Conservation (phyloP, 2,888 invertebrate genomes). For the Megamerina dolium region DNA sequence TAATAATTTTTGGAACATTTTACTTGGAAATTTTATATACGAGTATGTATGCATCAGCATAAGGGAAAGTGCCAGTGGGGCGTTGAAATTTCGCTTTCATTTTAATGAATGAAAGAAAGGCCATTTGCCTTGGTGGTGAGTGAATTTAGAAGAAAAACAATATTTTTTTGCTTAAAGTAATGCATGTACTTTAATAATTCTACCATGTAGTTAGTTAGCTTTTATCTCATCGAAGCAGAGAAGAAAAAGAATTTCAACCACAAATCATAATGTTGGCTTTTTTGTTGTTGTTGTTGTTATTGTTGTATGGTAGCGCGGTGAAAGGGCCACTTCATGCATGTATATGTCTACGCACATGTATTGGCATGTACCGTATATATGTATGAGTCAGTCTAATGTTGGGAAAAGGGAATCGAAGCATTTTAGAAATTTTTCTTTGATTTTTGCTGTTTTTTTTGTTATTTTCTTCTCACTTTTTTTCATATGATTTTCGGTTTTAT, state of each 20-base stretch:
- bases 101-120: slow-evolving; percentile 7
- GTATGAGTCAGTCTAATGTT: no score
- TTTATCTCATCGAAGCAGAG: no score
- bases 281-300: no score
- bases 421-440: not conserved
- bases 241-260: slow-evolving; percentile 40
- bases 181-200: no score
- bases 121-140: slow-evolving; percentile 19
- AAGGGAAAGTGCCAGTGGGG: slow-evolving; percentile 11
- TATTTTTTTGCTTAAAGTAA: no score
- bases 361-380: no score
- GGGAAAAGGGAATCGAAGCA: not conserved
- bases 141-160: no score
- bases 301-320: no score
- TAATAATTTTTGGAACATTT: not conserved
- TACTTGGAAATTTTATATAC: no score
- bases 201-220: no score
- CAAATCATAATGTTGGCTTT: no score
- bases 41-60: not conserved
- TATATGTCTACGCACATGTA: not conserved
- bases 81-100: slow-evolving; percentile 9
- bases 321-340: slow-evolving; percentile 22
- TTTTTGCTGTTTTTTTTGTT: not conserved
- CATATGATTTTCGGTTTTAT: no score
- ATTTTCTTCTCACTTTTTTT: slow-evolving; percentile 1